Conservation (phyloP, 2,797 vertebrate species). For the Decapterus maruadsi region DNA sequence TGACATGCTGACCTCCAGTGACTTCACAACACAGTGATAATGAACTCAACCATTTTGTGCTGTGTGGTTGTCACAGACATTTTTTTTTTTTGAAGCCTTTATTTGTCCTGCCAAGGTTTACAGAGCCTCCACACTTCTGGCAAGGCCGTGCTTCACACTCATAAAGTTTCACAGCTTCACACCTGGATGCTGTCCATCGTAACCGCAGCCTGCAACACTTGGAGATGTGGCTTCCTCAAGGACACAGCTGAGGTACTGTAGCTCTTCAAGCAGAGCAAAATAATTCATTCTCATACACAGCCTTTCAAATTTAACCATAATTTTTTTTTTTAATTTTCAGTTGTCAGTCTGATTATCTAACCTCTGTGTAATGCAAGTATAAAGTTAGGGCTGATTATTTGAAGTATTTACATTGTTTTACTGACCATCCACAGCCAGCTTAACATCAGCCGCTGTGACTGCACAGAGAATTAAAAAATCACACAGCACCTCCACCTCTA, state of each 20-base stretch:
- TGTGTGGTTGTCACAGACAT: conserved; percentile 34
- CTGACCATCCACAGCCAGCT: not conserved
- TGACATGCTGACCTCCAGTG: conserved; percentile 65
- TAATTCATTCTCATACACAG: not conserved
- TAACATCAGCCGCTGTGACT: not conserved
- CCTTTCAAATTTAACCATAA: conserved; percentile 19
- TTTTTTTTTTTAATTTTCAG: too few relatives aligned
- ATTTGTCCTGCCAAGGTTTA: conserved; percentile 50
- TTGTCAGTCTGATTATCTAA: not conserved
- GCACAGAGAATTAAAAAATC: not conserved
- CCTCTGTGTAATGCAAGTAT: not conserved
- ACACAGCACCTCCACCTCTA: not conserved
- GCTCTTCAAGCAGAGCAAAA: conserved; percentile 16
- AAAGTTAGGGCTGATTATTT: not conserved
- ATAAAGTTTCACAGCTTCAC: conserved; percentile 61
- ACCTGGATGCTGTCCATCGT: conserved; percentile 52
- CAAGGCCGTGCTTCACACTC: conserved; percentile 40
- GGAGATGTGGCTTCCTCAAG: conserved; percentile 45
- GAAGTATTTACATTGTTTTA: not conserved
- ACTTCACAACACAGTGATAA: conserved; percentile 57
- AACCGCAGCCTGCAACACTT: conserved; percentile 34
- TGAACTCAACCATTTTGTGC: conserved; percentile 52
- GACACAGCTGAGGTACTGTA: conserved; percentile 19
- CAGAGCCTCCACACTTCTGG: conserved; percentile 23
- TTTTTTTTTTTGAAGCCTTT: conserved; percentile 58